Conservation (phyloP, 1,140 invertebrate species). For the Aphis craccivora region DNA sequence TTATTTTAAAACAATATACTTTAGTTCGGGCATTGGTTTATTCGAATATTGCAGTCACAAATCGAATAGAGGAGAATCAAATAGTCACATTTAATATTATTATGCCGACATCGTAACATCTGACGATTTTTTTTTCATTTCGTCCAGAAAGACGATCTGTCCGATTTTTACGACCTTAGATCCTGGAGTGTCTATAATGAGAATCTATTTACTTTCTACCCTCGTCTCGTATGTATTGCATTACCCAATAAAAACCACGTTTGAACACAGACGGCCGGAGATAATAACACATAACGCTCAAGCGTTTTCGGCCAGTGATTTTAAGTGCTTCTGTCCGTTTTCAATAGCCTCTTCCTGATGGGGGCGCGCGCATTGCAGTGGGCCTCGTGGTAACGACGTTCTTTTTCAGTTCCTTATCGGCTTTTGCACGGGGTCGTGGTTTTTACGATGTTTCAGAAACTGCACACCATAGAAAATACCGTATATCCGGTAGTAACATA, state of each 20-base stretch:
- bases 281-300: slow-evolving; percentile 37
- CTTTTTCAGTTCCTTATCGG: slow-evolving; percentile 45
- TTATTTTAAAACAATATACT: background rate
- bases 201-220: slow-evolving; percentile 48
- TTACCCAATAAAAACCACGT: slow-evolving; percentile 54
- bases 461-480: background rate
- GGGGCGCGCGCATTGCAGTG: background rate
- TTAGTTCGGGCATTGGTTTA: background rate
- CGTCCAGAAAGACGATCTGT: background rate
- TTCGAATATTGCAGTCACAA: background rate
- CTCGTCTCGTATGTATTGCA: background rate
- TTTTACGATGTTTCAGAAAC: slow-evolving; percentile 27
- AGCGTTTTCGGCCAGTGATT: slow-evolving; percentile 56
- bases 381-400: background rate
- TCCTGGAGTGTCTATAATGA: slow-evolving; percentile 43
- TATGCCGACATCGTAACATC: background rate
- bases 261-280: slow-evolving; percentile 29
- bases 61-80: no score
- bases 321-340: slow-evolving; percentile 56
- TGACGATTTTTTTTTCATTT: slow-evolving; percentile 27
- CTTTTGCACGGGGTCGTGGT: slow-evolving; percentile 39
- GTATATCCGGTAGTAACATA: slow-evolving; percentile 35
- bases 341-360: slow-evolving; percentile 29
- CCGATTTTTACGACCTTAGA: slow-evolving; percentile 40
- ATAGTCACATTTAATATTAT: background rate